These are phyloP conservation scores for Aselliscus stoliczkanus DNA, from an alignment of 2,797 vertebrate genomes.

Conservation along the genomic window DNA sequence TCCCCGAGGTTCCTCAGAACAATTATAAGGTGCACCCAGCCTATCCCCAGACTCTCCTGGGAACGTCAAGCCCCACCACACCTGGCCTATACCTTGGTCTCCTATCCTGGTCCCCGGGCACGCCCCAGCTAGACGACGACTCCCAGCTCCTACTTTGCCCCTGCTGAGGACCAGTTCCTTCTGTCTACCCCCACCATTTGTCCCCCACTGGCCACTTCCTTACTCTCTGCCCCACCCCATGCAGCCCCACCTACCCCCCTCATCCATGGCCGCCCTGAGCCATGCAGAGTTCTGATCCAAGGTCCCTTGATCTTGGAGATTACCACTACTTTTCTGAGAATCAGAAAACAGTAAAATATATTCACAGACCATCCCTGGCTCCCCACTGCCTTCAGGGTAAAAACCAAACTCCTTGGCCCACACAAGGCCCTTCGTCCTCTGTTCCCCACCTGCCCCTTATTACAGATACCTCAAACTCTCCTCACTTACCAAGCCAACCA, in stretches of 20 bases:
- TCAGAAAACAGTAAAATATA: neutral
- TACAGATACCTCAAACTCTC: neutral
- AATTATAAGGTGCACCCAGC: neutral
- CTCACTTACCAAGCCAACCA: neutral
- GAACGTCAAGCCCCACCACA: neutral
- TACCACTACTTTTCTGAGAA: neutral
- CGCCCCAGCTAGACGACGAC: fast-evolving
- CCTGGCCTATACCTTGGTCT: neutral
- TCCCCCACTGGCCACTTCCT: neutral
- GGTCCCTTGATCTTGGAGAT: neutral
- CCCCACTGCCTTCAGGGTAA: neutral
- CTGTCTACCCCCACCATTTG: neutral
- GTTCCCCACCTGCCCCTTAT: too few species aligned
- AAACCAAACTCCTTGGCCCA: neutral
- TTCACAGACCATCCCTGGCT: neutral
- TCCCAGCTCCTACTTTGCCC: neutral
- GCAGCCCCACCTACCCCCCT: neutral
- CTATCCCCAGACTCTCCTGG: neutral
- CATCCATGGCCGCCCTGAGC: neutral
- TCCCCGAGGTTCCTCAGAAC: fast-evolving
- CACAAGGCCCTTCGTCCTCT: neutral
- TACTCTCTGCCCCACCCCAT: too few species aligned
- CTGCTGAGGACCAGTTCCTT: neutral
- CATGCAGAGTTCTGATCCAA: neutral
- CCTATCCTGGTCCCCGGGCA: neutral